A percentile compares a stretch with the other conserved stretches of the same genome.
These are phyloP conservation scores for Piezodorus guildinii DNA, from an alignment of 1,140 invertebrate genomes.

Conservation along the genomic window DNA sequence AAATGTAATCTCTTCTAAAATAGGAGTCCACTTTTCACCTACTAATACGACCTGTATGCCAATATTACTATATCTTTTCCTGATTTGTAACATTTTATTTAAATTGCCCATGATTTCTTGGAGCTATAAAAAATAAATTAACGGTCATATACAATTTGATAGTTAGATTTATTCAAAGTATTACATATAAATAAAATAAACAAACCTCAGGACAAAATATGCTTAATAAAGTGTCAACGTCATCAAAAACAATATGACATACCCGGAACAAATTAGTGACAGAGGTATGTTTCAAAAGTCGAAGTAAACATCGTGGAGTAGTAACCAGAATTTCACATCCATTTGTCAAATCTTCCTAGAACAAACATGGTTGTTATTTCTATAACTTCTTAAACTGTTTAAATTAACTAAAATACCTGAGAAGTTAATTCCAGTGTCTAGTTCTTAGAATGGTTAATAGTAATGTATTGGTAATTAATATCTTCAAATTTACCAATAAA, in stretches of 20 bases:
- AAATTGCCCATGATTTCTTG: not conserved
- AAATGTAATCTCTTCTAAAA: slow-evolving; percentile 1
- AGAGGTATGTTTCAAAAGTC: slow-evolving; percentile 4
- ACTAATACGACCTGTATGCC: not conserved
- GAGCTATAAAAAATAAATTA: not conserved
- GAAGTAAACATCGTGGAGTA: slow-evolving; percentile 18
- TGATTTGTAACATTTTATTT: slow-evolving; percentile 1
- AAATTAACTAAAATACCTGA: too few species aligned
- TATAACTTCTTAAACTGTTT: too few species aligned
- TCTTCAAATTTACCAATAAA: too few species aligned
- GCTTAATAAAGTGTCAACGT: not conserved
- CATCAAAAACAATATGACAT: slow-evolving; percentile 19
- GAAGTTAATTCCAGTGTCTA: too few species aligned
- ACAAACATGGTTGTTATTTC: too few species aligned
- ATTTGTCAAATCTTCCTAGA: slow-evolving; percentile 12
- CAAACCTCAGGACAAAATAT: slow-evolving; percentile 6
- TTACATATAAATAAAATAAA: not conserved
- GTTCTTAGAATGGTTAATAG: too few species aligned
- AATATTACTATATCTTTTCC: not conserved
- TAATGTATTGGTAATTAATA: too few species aligned
- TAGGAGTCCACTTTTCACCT: slow-evolving; percentile 15
- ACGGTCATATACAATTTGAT: not conserved
- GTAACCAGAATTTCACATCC: slow-evolving; percentile 17
- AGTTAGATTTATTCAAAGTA: too few species aligned
- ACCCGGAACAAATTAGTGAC: slow-evolving; percentile 13